Evolutionary conservation across 2,113 vertebrate species (phyloP).

Genomic region (Smithornis capensis): DNA sequence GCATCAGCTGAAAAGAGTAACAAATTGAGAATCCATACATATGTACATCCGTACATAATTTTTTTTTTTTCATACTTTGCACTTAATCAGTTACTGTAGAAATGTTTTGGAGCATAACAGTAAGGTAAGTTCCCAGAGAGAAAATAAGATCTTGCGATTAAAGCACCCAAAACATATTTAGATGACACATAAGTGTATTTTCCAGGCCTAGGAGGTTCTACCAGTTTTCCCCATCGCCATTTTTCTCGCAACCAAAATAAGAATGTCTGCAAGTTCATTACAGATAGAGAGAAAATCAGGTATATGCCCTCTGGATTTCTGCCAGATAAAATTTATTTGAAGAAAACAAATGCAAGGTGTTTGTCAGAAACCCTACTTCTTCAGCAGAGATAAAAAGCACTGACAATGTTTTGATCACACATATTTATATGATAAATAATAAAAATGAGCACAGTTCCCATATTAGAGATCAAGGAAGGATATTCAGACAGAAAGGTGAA

Average conservation of each 20-base stretch:
- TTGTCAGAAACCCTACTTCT: conserved; percentile 24
- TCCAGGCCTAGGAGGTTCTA: neutral
- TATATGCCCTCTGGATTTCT: conserved; percentile 12
- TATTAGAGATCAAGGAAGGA: conserved; percentile 26
- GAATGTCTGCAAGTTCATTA: conserved; percentile 27
- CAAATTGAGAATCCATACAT: neutral
- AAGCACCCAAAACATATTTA: neutral
- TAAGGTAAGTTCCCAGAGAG: neutral
- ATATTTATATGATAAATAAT: conserved; percentile 54
- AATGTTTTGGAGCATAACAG: neutral
- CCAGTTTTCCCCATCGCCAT: neutral
- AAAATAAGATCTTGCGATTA: neutral
- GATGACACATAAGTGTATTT: neutral
- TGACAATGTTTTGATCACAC: conserved; percentile 49
- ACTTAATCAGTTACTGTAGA: neutral
- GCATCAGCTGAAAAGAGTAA: neutral
- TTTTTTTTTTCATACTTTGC: neutral
- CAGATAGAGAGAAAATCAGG: neutral
- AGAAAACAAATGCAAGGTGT: neutral
- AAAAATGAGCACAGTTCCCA: conserved; percentile 39
- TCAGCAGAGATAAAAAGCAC: conserved; percentile 44
- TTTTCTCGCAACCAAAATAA: neutral
- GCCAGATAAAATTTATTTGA: neutral
- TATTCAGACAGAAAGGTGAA: conserved; percentile 44
- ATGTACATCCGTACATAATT: neutral